These are phyloP conservation scores for Synergus umbraculus DNA, from an alignment of 2,888 invertebrate species.

Conservation along the genomic window DNA sequence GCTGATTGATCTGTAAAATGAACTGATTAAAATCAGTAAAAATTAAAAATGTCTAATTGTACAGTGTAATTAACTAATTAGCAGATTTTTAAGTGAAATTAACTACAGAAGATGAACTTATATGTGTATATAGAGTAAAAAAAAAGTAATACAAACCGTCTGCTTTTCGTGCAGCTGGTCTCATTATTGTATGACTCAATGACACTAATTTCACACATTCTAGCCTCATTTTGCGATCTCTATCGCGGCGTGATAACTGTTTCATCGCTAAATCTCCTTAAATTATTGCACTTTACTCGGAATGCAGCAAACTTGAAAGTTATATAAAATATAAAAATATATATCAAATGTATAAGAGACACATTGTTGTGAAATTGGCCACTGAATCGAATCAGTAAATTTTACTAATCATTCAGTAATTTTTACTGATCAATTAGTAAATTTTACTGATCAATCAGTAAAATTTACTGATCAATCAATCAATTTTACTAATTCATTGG, in stretches of 20 bases:
- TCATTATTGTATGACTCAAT: conserved; percentile 16
- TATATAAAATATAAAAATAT: neutral
- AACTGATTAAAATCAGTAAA: too few species aligned
- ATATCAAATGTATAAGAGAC: neutral
- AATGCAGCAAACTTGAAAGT: neutral
- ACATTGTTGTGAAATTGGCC: too few species aligned
- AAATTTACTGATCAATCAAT: too few species aligned
- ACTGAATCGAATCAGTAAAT: too few species aligned
- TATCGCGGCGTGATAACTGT: conserved; percentile 16
- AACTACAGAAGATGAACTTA: neutral
- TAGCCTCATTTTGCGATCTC: conserved; percentile 1
- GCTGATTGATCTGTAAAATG: too few species aligned
- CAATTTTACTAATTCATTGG: too few species aligned
- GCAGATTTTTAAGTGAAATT: neutral
- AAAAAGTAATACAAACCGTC: neutral
- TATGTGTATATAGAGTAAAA: neutral
- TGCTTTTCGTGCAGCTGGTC: conserved; percentile 2
- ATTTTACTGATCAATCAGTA: too few species aligned
- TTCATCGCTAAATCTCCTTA: neutral
- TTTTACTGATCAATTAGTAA: too few species aligned
- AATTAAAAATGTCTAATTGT: too few species aligned
- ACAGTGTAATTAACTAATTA: too few species aligned
- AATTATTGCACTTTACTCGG: conserved; percentile 10
- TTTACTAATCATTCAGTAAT: too few species aligned
- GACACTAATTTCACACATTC: conserved; percentile 29